Base-by-base conservation (phyloP, 2,113 vertebrate species). In the Platichthys flesus region DNA sequence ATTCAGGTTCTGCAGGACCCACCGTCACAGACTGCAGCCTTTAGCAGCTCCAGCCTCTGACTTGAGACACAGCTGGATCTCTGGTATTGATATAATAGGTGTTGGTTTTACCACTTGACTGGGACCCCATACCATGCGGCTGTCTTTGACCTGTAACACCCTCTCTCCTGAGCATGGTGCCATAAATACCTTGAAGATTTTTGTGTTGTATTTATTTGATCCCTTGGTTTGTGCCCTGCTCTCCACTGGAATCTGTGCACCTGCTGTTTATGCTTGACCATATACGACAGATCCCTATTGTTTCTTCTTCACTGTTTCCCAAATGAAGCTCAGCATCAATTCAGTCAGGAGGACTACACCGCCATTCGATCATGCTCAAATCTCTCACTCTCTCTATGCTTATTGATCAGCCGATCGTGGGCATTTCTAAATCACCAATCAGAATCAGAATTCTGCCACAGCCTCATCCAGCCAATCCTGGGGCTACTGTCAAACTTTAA, bases 241-340 rank as follows among this genome's bases (percentile, higher is more conserved):
- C 24, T 82, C 35, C 20, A 83, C 74, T 85, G 83, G 57, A 87
- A 66, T 59, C 64, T 35, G 67, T 2, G n/a, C 69, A 84, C 71
- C 83, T 84, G 83, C 81, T 78, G 72, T 61, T 77, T 75, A 79
- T 69, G 69, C 63, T 37, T 42, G 47, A 75, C 60, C 70, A 83
- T 76, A 64, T 77, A 58, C 69, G 77, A 52, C 69, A 69, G 31
- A 64, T 75, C 66, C 79, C 83, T 49, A 70, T 61, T 61, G 79
- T 58, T 70, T 65, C 26, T 26, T 67, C 28, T 67, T 74, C 65
- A 54, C 76, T 72, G 31, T 31, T 31, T 31, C 4, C 28, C 28
- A 28, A 35, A 35, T 35, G 31, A 35, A 9, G 35, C 2, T 37
- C 35, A 37, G 35, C 2, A 2, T 37, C 2, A 37, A 9, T 9